phyloP scores from a whole-genome alignment of 2,797 vertebrate species.

The Peromyscus attwateri region DNA sequence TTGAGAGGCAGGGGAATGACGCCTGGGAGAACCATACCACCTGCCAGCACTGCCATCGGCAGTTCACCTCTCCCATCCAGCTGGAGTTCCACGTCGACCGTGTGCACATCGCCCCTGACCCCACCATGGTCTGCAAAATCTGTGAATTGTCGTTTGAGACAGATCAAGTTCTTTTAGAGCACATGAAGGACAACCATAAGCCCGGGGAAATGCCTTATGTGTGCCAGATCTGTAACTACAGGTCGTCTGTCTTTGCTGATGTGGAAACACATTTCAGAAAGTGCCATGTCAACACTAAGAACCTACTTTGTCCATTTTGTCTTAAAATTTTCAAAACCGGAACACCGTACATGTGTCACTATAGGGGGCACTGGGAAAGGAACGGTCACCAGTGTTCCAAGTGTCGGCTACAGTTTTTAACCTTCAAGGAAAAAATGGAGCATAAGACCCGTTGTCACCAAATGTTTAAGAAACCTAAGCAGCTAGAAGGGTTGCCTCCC shows the following conservation, averaged over 20 bases:
- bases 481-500: conserved; percentile 80
- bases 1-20: conserved; percentile 74
- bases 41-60: conserved; percentile 77
- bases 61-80: conserved; percentile 72
- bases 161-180: conserved; percentile 78
- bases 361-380: conserved; percentile 76
- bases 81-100: conserved; percentile 69
- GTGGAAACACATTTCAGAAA: conserved; percentile 79
- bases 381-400: conserved; percentile 77
- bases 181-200: conserved; percentile 83
- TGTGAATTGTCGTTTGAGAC: conserved; percentile 80
- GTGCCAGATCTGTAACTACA: conserved; percentile 79
- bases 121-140: conserved; percentile 67
- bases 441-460: conserved; percentile 81
- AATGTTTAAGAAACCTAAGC: conserved; percentile 80
- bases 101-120: conserved; percentile 66
- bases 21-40: conserved; percentile 75
- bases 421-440: conserved; percentile 84
- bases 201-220: conserved; percentile 79
- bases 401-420: conserved; percentile 81
- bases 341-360: conserved; percentile 77
- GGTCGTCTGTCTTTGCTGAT: conserved; percentile 70
- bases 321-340: conserved; percentile 81
- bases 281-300: conserved; percentile 78
- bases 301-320: conserved; percentile 79